phyloP scores from a whole-genome alignment of 2,888 invertebrate genomes.

The Ctenicera cuprea region DNA sequence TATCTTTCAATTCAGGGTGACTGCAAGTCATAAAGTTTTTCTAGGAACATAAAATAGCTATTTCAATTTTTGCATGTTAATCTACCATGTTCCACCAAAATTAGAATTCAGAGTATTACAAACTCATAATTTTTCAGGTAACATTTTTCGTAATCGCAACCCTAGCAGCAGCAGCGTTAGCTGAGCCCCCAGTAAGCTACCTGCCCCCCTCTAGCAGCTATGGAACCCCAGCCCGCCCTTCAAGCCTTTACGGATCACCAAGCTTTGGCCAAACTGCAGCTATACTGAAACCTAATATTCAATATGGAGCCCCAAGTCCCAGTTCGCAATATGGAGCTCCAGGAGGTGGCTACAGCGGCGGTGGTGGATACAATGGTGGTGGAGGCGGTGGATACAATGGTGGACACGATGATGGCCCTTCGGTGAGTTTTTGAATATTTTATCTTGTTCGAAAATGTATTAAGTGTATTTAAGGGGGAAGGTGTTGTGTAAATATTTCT shows the following conservation, averaged over 20 bases:
- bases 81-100: no score
- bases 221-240: slow-evolving; percentile 60
- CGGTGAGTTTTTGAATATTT: slow-evolving; percentile 64
- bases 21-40: no score
- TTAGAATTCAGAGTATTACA: no score
- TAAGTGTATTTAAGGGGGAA: no score
- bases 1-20: no score
- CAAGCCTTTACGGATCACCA: slow-evolving; percentile 53
- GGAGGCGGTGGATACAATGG: slow-evolving; percentile 58
- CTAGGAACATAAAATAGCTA: no score
- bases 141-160: slow-evolving; percentile 29
- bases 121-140: slow-evolving; percentile 18
- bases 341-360: slow-evolving; percentile 54
- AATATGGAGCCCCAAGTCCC: slow-evolving; percentile 61
- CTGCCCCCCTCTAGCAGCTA: slow-evolving; percentile 66
- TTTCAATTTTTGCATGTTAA: no score
- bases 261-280: slow-evolving; percentile 56
- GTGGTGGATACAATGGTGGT: slow-evolving; percentile 53
- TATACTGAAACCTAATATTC: slow-evolving; percentile 62
- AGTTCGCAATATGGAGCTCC: slow-evolving; percentile 54
- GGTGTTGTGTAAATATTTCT: no score
- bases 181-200: slow-evolving; percentile 70
- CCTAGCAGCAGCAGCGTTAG: slow-evolving; percentile 58
- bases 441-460: slow-evolving; percentile 15
- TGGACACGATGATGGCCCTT: slow-evolving; percentile 65